Conservation (phyloP, 2,797 vertebrate species). For the Ataeniobius toweri region DNA sequence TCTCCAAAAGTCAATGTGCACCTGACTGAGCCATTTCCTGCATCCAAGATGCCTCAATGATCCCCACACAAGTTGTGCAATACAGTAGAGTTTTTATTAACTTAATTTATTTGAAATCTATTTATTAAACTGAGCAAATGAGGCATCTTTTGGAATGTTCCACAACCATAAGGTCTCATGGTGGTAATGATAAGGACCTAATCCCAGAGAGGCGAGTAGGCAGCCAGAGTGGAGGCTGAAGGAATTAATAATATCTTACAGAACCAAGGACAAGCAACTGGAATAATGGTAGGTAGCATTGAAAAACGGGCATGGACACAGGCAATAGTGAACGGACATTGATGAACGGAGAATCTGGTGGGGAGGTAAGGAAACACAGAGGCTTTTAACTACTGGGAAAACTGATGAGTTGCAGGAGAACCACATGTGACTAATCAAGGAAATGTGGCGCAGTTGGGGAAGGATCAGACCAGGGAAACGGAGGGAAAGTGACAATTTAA, state of each 20-base stretch:
- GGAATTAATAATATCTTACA: not conserved
- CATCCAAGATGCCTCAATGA: not conserved
- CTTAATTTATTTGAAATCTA: not conserved
- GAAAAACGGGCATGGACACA: not conserved
- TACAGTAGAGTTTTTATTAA: not conserved
- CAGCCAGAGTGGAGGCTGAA: not conserved
- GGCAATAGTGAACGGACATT: not conserved
- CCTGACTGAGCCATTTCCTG: not conserved
- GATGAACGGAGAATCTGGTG: not conserved
- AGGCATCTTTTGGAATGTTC: not conserved
- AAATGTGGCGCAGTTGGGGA: too few species aligned
- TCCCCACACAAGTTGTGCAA: not conserved
- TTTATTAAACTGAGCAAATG: not conserved
- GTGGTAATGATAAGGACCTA: not conserved
- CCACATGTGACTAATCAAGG: too few species aligned
- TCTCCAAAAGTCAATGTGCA: not conserved
- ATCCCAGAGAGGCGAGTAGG: not conserved
- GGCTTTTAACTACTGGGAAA: not conserved
- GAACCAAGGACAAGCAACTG: not conserved
- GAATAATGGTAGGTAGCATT: not conserved
- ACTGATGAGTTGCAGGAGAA: not conserved
- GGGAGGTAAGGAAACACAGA: not conserved
- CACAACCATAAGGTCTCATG: not conserved
- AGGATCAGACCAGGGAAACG: too few species aligned
- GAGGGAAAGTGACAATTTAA: too few species aligned